These are phyloP conservation scores for Arion vulgaris DNA, from an alignment of 1,140 invertebrate genomes.

Conservation along the genomic window DNA sequence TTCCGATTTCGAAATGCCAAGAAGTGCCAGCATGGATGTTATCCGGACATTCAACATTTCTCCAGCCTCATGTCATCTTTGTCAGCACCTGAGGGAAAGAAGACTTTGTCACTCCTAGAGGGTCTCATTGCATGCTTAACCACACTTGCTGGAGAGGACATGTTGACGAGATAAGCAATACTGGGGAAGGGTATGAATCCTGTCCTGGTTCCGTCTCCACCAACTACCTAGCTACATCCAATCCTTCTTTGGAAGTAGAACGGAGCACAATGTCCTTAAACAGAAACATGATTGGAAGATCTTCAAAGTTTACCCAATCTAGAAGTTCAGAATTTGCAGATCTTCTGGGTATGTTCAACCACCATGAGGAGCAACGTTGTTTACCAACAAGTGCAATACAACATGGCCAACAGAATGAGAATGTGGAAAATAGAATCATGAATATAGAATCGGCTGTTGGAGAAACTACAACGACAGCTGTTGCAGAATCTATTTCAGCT, in stretches of 20 bases:
- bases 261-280: constrained; percentile 29
- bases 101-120: background rate
- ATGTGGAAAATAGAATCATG: background rate
- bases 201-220: constrained; percentile 10
- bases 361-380: background rate
- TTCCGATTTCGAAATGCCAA: constrained; percentile 7
- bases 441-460: background rate
- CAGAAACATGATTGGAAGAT: background rate
- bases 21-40: constrained; percentile 23
- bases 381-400: background rate
- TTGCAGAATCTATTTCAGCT: background rate
- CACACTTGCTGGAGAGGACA: background rate
- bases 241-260: background rate
- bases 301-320: background rate
- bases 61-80: background rate
- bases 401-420: background rate
- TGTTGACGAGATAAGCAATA: background rate
- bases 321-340: constrained; percentile 27
- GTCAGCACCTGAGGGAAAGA: background rate
- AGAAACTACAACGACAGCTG: background rate
- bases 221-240: background rate
- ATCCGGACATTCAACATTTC: background rate
- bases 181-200: constrained; percentile 13
- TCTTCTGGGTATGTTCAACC: background rate
- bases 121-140: background rate